These are phyloP conservation scores for Lagenorhynchus albirostris DNA, from an alignment of 2,113 vertebrate species.

Conservation along the genomic window DNA sequence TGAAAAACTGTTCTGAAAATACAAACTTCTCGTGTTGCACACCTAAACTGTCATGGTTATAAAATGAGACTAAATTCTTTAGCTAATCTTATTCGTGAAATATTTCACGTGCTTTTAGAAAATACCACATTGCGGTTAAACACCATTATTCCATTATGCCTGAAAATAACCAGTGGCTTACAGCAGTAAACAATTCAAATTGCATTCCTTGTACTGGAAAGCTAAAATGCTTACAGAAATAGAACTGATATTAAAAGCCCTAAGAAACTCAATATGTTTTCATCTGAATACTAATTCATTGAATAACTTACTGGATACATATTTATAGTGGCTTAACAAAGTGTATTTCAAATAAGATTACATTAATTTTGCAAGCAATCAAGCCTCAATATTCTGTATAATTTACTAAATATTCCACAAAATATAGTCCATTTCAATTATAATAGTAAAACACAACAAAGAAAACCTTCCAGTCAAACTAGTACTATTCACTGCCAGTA, in stretches of 20 bases:
- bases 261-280: not conserved
- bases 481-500: not conserved
- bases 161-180: slow-evolving; percentile 34
- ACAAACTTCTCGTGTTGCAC: slow-evolving; percentile 70
- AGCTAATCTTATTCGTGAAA: slow-evolving; percentile 61
- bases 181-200: slow-evolving; percentile 19
- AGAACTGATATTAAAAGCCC: not conserved
- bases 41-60: slow-evolving; percentile 64
- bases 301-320: slow-evolving; percentile 9
- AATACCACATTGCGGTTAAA: slow-evolving; percentile 41
- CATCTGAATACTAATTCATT: slow-evolving; percentile 33
- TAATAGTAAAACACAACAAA: not conserved
- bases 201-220: slow-evolving; percentile 7
- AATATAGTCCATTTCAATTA: not conserved
- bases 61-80: slow-evolving; percentile 63
- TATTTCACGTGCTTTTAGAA: slow-evolving; percentile 45
- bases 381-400: slow-evolving; percentile 19
- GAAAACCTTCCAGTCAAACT: not conserved
- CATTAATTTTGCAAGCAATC: slow-evolving; percentile 57
- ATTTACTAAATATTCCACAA: slow-evolving; percentile 23
- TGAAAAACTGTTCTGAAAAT: slow-evolving; percentile 67
- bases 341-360: slow-evolving; percentile 45
- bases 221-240: slow-evolving; percentile 23
- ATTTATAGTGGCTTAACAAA: slow-evolving; percentile 33
- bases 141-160: slow-evolving; percentile 46